Evolutionary conservation across 2,888 invertebrate species (phyloP), one percentile per base, ranked within the genome.

Genomic region (Scaptomyza polygonia): DNA sequence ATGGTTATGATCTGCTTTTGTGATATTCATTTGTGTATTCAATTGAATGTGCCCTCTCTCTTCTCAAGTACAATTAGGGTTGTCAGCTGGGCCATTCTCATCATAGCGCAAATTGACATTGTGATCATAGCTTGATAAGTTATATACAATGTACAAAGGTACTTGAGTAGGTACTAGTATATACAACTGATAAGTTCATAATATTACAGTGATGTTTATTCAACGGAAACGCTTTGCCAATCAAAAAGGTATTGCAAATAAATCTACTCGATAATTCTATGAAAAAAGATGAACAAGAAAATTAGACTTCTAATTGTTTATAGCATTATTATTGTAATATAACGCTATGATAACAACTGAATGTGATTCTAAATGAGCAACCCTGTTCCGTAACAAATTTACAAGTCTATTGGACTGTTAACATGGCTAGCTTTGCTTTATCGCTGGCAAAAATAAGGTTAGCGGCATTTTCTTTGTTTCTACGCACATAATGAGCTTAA

Each of bases 381-480:
- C 34, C 51, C 21, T 2, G 64, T 36, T 3, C 3, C 39, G 27
- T 55, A 51, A 45, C 32, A 53, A 45, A 39, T 52, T 42, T 44
- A 29, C 54, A 51, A 11, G 58, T 47, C 44, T 57, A 36, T 18
- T 11, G 36, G 7, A 16, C 43, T 72, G 34, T 73, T 73, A 72
- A 73, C 72, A 43, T 72, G 9, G 39, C 18, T 44, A 18, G 16
- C 14, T 54, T 34, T 49, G 48, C 32, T 58, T 66, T 76, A 74
- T 74, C 74, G 42, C 55, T 34, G 40, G 48, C 52, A 39, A 57
- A 56, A 71, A 27, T 14, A 36, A 34, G 76, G 72, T 76, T 71
- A 74, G 71, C 76, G 66, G 53, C 47, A 61, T 71, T 76, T 76
- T 48, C 72, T 76, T 76, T 74, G 72, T 76, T 70, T 63, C 66